Base-by-base conservation (phyloP, 2,113 vertebrate species). In the Tachycineta bicolor region DNA sequence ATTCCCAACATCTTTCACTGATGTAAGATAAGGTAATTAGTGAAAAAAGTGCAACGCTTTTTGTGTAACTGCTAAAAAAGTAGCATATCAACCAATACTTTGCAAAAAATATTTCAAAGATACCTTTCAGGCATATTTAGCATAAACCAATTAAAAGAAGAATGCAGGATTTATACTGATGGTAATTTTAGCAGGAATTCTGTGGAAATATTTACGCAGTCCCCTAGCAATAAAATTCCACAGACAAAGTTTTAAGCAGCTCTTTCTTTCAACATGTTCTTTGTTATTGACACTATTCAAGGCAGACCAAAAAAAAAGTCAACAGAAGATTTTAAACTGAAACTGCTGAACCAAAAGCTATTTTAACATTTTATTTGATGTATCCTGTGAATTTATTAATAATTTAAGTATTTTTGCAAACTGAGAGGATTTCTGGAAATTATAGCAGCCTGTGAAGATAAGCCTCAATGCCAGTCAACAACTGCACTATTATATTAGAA, bases 291-390 rank as follows among this genome's bases (percentile, higher is more conserved):
- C 18, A 3, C 9, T 67, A 80, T 21, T 77, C 29, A 73, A 64
- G 10, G 4, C 70, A 7, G 24, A 33, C 10, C 70, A 73, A 84
- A 70, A 0, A 0, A 0, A 16, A 49, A 70, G 68, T 20, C 23
- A 83, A 31, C 8, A 46, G 9, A 58, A 70, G 29, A 49, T 39
- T 88, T 73, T 37, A 5, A 67, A 37, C 52, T 63, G 26, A 58
- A 87, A 87, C 18, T 73, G 28, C 28, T 71, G 9, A 93, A 63
- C 17, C 31, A 83, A 73, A 23, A 77, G 46, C 21, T 15, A n/a
- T 37, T 83, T 85, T 39, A 87, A 55, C 25, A 7, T 62, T 82
- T 50, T 28, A 22, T 34, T 71, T 71, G 15, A 65, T 41, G 24
- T 6, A 64, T 39, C 34, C 22, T 64, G 12, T 28, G 41, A 85